Conservation (phyloP, 2,888 invertebrate species). For the Netelia fuscicornis region DNA sequence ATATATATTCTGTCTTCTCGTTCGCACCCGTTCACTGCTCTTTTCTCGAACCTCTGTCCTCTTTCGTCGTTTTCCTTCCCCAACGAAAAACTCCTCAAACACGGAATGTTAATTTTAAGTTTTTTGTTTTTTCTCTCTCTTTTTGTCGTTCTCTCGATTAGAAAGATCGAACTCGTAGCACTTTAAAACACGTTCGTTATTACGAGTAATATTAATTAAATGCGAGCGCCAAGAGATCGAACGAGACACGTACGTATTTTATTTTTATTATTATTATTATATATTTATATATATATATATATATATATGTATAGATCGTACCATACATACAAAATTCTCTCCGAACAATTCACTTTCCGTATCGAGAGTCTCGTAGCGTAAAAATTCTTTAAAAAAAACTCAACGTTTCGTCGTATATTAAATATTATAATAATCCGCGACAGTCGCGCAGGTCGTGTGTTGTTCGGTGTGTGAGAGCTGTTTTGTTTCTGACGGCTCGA, state of each 20-base stretch:
- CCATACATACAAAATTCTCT: conserved; percentile 10
- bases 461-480: conserved; percentile 62
- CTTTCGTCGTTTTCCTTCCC: too few relatives aligned
- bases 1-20: too few relatives aligned
- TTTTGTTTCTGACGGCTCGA: conserved; percentile 68
- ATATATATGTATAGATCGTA: background rate
- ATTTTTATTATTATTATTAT: background rate
- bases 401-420: background rate
- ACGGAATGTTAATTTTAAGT: background rate
- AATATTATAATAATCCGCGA: conserved; percentile 7
- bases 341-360: conserved; percentile 41
- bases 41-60: too few relatives aligned
- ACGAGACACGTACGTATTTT: background rate
- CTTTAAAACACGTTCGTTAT: background rate
- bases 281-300: background rate
- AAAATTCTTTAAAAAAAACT: conserved; percentile 11
- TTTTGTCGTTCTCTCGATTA: background rate
- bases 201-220: background rate
- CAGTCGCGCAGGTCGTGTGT: conserved; percentile 1
- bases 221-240: background rate
- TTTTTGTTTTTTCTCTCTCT: background rate
- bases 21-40: too few relatives aligned
- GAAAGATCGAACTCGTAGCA: background rate
- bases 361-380: background rate
- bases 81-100: too few relatives aligned